These are phyloP conservation scores for Caranx ignobilis DNA, from an alignment of 2,113 vertebrate species.

Conservation along the genomic window DNA sequence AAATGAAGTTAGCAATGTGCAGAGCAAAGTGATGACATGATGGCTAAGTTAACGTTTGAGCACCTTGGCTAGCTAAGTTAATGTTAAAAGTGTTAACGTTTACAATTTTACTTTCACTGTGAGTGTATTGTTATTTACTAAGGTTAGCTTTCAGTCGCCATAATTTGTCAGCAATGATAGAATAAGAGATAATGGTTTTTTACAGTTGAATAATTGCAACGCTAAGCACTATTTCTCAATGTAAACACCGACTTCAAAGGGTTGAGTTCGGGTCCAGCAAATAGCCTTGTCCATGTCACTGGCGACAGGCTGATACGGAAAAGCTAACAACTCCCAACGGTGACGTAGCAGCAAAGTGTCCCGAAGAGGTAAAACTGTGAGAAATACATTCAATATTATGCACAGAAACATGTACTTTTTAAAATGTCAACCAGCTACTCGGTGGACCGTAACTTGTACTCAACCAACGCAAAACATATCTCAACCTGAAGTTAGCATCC, in stretches of 20 bases:
- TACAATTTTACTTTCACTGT: slow-evolving; percentile 41
- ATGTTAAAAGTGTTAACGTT: slow-evolving; percentile 52
- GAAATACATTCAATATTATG: slow-evolving; percentile 1
- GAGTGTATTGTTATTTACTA: not conserved
- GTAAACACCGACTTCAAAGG: slow-evolving; percentile 81
- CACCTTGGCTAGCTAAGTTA: slow-evolving; percentile 51
- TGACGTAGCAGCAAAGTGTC: slow-evolving; percentile 75
- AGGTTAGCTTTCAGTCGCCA: not conserved
- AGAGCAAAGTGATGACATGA: slow-evolving; percentile 56
- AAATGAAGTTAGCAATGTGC: slow-evolving; percentile 28
- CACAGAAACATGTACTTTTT: not conserved
- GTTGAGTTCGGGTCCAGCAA: slow-evolving; percentile 61
- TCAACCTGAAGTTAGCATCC: slow-evolving; percentile 58
- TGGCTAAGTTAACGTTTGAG: slow-evolving; percentile 50
- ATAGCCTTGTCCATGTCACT: slow-evolving; percentile 61
- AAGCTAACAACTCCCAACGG: slow-evolving; percentile 57
- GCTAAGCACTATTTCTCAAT: slow-evolving; percentile 70
- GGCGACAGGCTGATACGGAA: slow-evolving; percentile 55
- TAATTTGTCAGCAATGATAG: not conserved
- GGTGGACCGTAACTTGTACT: not conserved
- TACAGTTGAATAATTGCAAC: slow-evolving; percentile 35
- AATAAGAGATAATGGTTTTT: not conserved
- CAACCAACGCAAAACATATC: slow-evolving; percentile 13
- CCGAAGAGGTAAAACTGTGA: slow-evolving; percentile 41
- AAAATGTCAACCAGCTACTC: not conserved